Conservation (phyloP, 1,140 invertebrate genomes). For the Leptonema lineaticorne region DNA sequence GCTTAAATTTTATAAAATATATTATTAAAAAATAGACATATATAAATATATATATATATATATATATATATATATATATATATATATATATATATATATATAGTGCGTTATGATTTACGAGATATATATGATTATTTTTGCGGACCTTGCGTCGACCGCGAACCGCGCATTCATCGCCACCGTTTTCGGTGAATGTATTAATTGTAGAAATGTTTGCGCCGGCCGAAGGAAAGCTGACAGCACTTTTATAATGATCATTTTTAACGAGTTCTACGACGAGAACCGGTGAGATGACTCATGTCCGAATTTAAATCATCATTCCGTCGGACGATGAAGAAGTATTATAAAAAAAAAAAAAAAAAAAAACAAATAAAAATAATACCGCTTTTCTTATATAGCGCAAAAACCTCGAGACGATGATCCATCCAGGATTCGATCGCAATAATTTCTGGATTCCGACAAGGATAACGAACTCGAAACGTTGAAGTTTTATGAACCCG, state of each 20-base stretch:
- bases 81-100: no score
- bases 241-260: slow-evolving; percentile 27
- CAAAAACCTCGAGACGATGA: neutral
- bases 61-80: no score
- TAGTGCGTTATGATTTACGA: no score
- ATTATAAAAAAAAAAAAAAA: no score
- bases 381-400: neutral
- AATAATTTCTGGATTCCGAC: neutral
- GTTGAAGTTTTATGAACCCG: neutral
- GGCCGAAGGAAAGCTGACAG: slow-evolving; percentile 24
- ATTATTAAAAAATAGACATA: no score
- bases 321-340: no score
- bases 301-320: slow-evolving; percentile 32
- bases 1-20: no score
- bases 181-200: neutral
- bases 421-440: neutral
- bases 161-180: neutral
- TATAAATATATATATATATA: no score
- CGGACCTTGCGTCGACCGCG: no score
- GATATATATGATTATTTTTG: no score
- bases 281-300: slow-evolving; percentile 18
- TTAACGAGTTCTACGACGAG: slow-evolving; percentile 26
- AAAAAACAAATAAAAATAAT: no score
- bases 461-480: neutral
- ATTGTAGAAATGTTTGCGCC: slow-evolving; percentile 6